These are phyloP conservation scores for Drosophila mayaguana DNA, from an alignment of 2,888 invertebrate genomes.

Conservation along the genomic window DNA sequence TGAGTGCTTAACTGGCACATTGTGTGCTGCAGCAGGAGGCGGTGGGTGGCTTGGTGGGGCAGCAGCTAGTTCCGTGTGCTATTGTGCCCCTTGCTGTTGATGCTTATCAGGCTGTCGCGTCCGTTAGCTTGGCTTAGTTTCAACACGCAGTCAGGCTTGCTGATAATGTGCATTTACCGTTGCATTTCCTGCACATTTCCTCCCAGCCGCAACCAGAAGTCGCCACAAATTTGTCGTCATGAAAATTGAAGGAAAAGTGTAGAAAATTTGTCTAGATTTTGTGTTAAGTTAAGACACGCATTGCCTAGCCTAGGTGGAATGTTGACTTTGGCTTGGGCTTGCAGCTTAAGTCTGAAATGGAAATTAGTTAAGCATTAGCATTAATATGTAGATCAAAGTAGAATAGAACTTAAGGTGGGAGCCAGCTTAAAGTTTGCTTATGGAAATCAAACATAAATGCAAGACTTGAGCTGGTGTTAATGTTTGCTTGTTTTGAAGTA, in stretches of 20 bases:
- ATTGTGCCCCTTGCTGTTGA: slow-evolving; percentile 62
- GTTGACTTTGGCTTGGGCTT: background rate
- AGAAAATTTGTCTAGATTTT: slow-evolving; percentile 18
- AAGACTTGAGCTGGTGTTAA: background rate
- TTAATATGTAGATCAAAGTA: background rate
- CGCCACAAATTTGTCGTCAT: slow-evolving; percentile 6
- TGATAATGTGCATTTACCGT: slow-evolving; percentile 67
- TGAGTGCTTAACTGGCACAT: slow-evolving; percentile 71
- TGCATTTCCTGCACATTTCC: slow-evolving; percentile 57
- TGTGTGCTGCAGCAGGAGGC: slow-evolving; percentile 14
- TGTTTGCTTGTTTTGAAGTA: background rate
- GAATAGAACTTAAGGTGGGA: background rate
- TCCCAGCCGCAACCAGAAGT: slow-evolving; percentile 7
- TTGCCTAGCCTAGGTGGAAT: background rate
- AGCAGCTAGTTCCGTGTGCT: slow-evolving; percentile 30
- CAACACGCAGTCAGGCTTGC: slow-evolving; percentile 62
- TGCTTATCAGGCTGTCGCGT: slow-evolving; percentile 75
- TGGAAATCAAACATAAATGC: background rate
- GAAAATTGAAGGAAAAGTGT: slow-evolving; percentile 11
- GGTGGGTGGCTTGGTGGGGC: background rate
- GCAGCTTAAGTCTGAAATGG: background rate
- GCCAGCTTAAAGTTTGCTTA: background rate
- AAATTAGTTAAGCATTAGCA: background rate
- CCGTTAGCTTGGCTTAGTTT: slow-evolving; percentile 68
- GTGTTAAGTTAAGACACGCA: background rate